phyloP scores from a whole-genome alignment of 2,797 vertebrate genomes.

The Acipenser transmontanus region DNA sequence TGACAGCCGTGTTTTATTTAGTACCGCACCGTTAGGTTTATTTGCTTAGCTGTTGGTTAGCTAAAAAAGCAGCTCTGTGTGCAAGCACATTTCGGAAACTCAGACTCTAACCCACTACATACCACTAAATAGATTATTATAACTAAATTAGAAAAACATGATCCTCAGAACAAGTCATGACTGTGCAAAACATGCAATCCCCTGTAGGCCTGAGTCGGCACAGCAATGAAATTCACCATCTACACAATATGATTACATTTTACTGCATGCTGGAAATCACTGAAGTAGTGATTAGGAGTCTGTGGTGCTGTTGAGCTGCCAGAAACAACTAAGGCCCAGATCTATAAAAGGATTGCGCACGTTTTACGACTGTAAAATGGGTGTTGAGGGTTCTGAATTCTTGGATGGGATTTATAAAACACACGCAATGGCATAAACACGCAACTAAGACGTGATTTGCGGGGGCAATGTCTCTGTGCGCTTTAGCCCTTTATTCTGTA shows the following conservation, averaged over 20 bases:
- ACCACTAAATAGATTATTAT: constrained; percentile 3
- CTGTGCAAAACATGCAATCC: background rate
- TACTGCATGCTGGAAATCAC: background rate
- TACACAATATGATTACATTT: background rate
- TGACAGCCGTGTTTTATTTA: constrained; percentile 15
- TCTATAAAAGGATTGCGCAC: too few relatives aligned
- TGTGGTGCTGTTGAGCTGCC: too few relatives aligned
- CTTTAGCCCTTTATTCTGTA: too few relatives aligned
- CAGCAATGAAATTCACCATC: constrained; percentile 1
- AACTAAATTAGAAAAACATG: constrained; percentile 13
- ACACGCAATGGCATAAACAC: too few relatives aligned
- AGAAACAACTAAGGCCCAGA: too few relatives aligned
- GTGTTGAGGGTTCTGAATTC: too few relatives aligned
- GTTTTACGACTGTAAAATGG: too few relatives aligned
- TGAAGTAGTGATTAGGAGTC: background rate
- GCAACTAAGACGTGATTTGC: too few relatives aligned
- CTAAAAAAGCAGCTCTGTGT: background rate
- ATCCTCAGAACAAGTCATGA: constrained; percentile 7
- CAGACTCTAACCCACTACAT: constrained; percentile 4
- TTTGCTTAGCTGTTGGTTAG: constrained; percentile 14
- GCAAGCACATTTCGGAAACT: background rate
- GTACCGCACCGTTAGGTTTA: constrained; percentile 14
- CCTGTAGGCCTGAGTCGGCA: background rate
- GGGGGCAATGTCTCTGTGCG: too few relatives aligned
- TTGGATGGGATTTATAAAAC: too few relatives aligned